phyloP scores from a whole-genome alignment of 2,888 invertebrate species.

The Prosopocoilus inquinatus region DNA sequence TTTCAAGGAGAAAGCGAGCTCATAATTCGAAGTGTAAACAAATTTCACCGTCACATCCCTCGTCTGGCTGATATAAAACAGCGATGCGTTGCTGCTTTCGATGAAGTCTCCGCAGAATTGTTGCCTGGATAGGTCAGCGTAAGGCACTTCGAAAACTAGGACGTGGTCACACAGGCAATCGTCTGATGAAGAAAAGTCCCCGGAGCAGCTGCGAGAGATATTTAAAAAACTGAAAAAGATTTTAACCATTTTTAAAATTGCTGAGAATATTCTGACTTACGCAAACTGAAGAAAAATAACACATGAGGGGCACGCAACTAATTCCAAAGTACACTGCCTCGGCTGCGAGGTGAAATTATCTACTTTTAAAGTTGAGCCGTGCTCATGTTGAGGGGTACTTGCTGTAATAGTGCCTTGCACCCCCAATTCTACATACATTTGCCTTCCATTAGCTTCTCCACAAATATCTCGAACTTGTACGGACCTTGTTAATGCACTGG shows the following conservation, averaged over 20 bases:
- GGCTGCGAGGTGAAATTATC: conserved; percentile 1
- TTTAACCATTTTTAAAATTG: background rate
- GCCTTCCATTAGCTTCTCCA: conserved; percentile 39
- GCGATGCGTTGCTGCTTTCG: conserved; percentile 36
- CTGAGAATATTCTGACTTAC: no score
- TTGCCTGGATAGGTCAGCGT: conserved; percentile 59
- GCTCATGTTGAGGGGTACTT: conserved; percentile 37
- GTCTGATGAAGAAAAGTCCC: conserved; percentile 34
- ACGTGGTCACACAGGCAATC: conserved; percentile 60
- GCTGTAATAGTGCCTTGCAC: conserved; percentile 45
- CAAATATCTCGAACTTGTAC: conserved; percentile 35
- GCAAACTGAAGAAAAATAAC: conserved; percentile 57
- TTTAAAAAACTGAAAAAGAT: conserved; percentile 40
- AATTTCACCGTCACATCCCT: conserved; percentile 59
- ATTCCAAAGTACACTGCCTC: conserved; percentile 47
- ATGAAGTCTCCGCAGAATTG: conserved; percentile 58
- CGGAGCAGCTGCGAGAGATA: conserved; percentile 41
- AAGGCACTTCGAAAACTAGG: conserved; percentile 64
- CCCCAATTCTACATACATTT: conserved; percentile 47
- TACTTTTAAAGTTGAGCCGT: background rate
- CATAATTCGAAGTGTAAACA: conserved; percentile 58
- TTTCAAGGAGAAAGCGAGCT: conserved; percentile 63
- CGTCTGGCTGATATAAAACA: conserved; percentile 60
- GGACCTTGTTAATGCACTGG: no score
- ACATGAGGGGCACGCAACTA: conserved; percentile 70